phyloP scores from a whole-genome alignment of 2,797 vertebrate species.

The Sebastes trivittatus region DNA sequence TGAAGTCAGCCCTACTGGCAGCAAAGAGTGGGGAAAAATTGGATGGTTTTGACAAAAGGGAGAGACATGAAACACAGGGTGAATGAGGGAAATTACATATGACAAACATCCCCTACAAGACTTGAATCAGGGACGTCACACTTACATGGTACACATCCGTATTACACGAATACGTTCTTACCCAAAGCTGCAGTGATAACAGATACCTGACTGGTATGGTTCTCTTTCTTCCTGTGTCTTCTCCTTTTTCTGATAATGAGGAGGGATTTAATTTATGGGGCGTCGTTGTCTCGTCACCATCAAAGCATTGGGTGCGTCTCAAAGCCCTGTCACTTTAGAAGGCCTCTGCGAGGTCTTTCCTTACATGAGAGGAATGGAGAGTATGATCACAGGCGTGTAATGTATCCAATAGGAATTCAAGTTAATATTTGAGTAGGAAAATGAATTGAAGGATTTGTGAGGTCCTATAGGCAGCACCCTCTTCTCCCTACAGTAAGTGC shows the following conservation, averaged over 20 bases:
- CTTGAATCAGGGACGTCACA: too few species aligned
- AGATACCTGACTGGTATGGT: not conserved
- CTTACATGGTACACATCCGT: too few species aligned
- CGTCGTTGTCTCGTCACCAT: not conserved
- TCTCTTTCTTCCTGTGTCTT: not conserved
- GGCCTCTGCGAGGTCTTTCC: not conserved
- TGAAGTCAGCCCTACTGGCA: too few species aligned
- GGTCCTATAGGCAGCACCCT: slow-evolving; percentile 1
- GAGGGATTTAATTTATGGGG: not conserved
- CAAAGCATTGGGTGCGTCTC: not conserved
- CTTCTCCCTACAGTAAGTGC: slow-evolving; percentile 2
- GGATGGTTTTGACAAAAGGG: too few species aligned
- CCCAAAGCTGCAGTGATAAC: too few species aligned
- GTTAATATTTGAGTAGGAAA: slow-evolving; percentile 19
- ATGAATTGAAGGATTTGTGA: slow-evolving; percentile 25
- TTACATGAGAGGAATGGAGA: not conserved
- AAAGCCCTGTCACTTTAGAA: not conserved
- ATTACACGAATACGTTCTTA: too few species aligned
- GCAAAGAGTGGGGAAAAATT: not conserved
- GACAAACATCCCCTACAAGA: not conserved
- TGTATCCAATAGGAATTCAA: slow-evolving; percentile 10
- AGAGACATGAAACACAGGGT: too few species aligned
- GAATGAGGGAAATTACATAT: not conserved
- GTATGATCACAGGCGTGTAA: not conserved
- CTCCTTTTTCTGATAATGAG: not conserved